Base-by-base conservation (phyloP, 2,888 invertebrate species). In the Caenorhabditis sp. region DNA sequence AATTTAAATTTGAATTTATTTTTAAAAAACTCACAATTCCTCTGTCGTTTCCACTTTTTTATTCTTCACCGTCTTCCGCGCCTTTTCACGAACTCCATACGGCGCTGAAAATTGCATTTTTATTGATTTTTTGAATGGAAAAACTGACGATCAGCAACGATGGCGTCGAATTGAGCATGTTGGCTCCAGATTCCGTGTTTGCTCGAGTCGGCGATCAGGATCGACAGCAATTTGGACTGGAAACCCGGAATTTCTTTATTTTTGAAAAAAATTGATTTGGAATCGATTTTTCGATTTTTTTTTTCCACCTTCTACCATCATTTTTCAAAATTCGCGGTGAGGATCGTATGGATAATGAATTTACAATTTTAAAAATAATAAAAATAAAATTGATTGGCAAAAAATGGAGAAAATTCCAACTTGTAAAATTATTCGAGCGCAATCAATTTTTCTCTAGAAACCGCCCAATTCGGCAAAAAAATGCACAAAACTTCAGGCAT, bases 1-100 rank as follows among this genome's bases (percentile, higher is more conserved):
- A 68, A n/a, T 32, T 22, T 4, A 22, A 11, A 5, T 64, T 35
- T n/a, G 13, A 55, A 37, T 8, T n/a, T 35, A 51, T 20, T 32
- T 32, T 32, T 32, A n/a, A 9, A 62, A 77, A 50, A 68, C 62
- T n/a, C 55, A 71, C 79, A 35, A 60, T 11, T 79, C 61, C 22
- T 71, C 55, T 1, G 6, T 28, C 9, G 8, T 51, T 20, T 61
- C 71, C 15, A 60, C 26, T 47, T 53, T 24, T 13, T 76, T 83
- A 40, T 67, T 86, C 77, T 80, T 90, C 86, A 96, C 97, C 55
- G 97, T 94, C 92, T 95, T 95, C 92, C 96, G 96, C 0, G 96
- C 96, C 0, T 97, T 94, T 93, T 99, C 99, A 82, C 99, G 93
- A 28, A 99, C 96, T 35, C 99, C 99, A 93, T 99, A 99, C 0